Evolutionary conservation across 1,140 invertebrate species (phyloP).

Genomic region (Trichonephila inaurata): DNA sequence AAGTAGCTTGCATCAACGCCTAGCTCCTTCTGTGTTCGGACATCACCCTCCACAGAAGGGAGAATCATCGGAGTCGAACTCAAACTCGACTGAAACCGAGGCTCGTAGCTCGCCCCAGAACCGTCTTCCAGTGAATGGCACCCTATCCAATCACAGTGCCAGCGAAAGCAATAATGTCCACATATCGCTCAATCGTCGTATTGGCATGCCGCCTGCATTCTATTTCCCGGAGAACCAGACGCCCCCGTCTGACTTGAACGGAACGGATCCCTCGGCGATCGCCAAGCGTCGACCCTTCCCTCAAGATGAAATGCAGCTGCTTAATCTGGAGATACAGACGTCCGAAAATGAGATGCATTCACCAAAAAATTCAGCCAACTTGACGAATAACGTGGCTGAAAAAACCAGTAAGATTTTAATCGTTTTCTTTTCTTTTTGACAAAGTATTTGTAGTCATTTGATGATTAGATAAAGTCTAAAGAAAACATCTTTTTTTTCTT

Average conservation of each 20-base stretch:
- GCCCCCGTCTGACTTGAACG: conserved; percentile 83
- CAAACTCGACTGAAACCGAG: conserved; percentile 83
- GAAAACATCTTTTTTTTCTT: too few relatives aligned
- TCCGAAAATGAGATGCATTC: conserved; percentile 63
- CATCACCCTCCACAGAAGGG: conserved; percentile 84
- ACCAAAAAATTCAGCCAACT: background rate
- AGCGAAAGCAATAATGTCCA: conserved; percentile 80
- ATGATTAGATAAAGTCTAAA: too few relatives aligned
- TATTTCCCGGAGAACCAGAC: conserved; percentile 88
- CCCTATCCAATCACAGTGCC: conserved; percentile 1
- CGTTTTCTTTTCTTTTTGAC: too few relatives aligned
- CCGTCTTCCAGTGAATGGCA: conserved; percentile 61
- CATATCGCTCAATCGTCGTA: conserved; percentile 87
- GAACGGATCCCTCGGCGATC: background rate
- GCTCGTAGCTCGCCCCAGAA: conserved; percentile 46
- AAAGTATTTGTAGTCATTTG: too few relatives aligned
- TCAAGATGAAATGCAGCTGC: conserved; percentile 39
- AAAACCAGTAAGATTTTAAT: conserved; percentile 67
- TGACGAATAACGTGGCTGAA: background rate
- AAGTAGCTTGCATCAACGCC: conserved; percentile 87
- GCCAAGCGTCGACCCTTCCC: conserved; percentile 45
- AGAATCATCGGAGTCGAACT: background rate
- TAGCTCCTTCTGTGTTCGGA: conserved; percentile 89
- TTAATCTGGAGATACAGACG: conserved; percentile 50
- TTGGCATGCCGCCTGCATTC: conserved; percentile 91